A percentile compares a stretch with the other conserved stretches of the same genome.
phyloP scores from a whole-genome alignment of 37 sponge, comb jelly and placozoan species.

The Haliclona indistincta region DNA sequence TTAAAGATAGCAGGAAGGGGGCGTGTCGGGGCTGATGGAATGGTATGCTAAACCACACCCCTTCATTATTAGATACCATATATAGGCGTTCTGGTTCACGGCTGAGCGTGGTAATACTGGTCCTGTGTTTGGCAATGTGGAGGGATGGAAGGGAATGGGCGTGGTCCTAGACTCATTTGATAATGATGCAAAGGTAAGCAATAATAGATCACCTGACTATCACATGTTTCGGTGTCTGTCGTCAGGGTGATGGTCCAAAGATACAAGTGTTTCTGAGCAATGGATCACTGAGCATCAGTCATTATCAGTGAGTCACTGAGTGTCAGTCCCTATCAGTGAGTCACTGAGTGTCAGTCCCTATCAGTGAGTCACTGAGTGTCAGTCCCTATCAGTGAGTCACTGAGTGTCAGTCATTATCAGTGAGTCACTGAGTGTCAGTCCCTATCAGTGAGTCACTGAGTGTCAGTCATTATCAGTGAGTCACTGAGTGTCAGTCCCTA shows the following conservation, averaged over 20 bases:
- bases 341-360: too few species aligned
- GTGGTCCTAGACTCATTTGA: constrained; percentile 92
- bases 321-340: too few species aligned
- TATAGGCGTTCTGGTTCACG: constrained; percentile 78
- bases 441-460: too few species aligned
- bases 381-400: too few species aligned
- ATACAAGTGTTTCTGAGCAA: constrained; percentile 73
- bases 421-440: too few species aligned
- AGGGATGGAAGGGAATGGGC: constrained; percentile 79
- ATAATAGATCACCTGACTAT: not conserved
- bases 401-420: too few species aligned
- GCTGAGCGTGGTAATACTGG: constrained; percentile 32
- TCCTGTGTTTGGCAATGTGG: constrained; percentile 67
- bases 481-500: too few species aligned
- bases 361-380: too few species aligned
- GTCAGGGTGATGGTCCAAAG: constrained; percentile 70
- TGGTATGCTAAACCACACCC: constrained; percentile 46
- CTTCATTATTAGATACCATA: not conserved
- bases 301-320: constrained; percentile 35
- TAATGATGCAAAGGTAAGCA: constrained; percentile 77
- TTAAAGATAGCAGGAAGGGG: constrained; percentile 72
- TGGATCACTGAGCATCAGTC: constrained; percentile 56
- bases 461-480: too few species aligned
- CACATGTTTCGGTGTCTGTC: not conserved
- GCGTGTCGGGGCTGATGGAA: constrained; percentile 91